Percentiles rank a stretch among this genome's conserved stretches.
Evolutionary conservation across 2,888 invertebrate species (phyloP).

Genomic region (Apocheima hispidaria): DNA sequence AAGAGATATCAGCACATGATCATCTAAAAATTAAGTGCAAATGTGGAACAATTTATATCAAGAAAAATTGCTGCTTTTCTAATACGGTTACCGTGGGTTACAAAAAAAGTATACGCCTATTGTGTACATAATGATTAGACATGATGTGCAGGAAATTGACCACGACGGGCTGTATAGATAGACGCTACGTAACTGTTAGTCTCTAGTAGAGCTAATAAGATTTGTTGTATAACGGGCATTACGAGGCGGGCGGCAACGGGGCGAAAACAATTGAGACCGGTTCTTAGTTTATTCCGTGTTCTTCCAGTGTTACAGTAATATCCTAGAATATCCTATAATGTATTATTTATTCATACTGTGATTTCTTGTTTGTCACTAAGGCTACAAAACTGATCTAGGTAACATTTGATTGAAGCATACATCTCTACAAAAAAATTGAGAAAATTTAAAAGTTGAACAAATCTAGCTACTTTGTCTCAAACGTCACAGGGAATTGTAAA

Average conservation of each 20-base stretch:
- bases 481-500: conserved; percentile 53
- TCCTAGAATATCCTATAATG: background rate
- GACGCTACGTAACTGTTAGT: conserved; percentile 65
- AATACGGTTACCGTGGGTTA: conserved; percentile 36
- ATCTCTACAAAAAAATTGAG: conserved; percentile 7
- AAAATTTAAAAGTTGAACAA: conserved; percentile 14
- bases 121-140: conserved; percentile 55
- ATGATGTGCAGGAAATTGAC: conserved; percentile 62
- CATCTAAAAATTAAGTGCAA: background rate
- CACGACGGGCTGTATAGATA: conserved; percentile 55
- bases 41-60: conserved; percentile 5
- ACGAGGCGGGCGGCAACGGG: conserved; percentile 62
- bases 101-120: conserved; percentile 41
- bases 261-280: conserved; percentile 75
- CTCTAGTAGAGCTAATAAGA: conserved; percentile 71
- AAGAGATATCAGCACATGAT: background rate
- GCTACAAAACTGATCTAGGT: background rate
- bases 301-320: conserved; percentile 17
- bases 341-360: background rate
- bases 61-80: conserved; percentile 30
- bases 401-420: conserved; percentile 5
- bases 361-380: background rate
- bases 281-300: conserved; percentile 54
- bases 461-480: conserved; percentile 49
- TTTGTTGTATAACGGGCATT: conserved; percentile 77